Base-by-base conservation (phyloP, 2,797 vertebrate genomes). In the Clamator glandarius region DNA sequence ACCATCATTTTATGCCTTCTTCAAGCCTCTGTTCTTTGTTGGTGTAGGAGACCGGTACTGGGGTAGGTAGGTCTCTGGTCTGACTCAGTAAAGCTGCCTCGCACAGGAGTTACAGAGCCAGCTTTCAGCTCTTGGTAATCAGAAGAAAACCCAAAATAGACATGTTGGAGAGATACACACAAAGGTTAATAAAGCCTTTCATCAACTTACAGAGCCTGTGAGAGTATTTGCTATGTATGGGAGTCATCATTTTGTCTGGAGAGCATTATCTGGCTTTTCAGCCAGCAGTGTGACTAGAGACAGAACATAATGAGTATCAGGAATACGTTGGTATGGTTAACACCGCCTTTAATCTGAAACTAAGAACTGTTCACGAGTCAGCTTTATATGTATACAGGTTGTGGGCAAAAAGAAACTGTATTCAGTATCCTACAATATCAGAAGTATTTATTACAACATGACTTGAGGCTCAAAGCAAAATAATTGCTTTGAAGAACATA, bases 401-500 rank as follows among this genome's bases (percentile, higher is more conserved):
- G 24, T 83, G 66, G 31, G 28, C 17, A 80, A 64, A 48, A 63
- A 66, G 81, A 85, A 62, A 28, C 61, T 57, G 4, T 48, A 29
- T 54, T 87, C 29, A 7, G 3, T 85, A 74, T 84, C 52, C 78
- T 69, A 62, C 14, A 73, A 15, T 92, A 87, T 92, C 82, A 74
- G 51, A 84, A 92, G 41, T 59, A 63, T 92, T 90, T 96, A 81
- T 86, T 94, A 35, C 62, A 93, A 63, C 61, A 55, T 66, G 66
- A n/a, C 66, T 92, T 42, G 64, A 66, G 69, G 66, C 89, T 93
- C 85, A 94, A 94, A 89, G 83, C 41, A 62, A 26, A 51, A 26
- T 78, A 86, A 94, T 92, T 90, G 69, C 91, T 94, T 93, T 93
- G 90, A 76, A 93, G 85, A 92, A 88, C 87, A 73, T 23, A 91